A percentile compares a stretch with the other conserved stretches of the same genome.
Conservation (phyloP, 2,113 vertebrate species). For the Sarotherodon lohbergeri region DNA sequence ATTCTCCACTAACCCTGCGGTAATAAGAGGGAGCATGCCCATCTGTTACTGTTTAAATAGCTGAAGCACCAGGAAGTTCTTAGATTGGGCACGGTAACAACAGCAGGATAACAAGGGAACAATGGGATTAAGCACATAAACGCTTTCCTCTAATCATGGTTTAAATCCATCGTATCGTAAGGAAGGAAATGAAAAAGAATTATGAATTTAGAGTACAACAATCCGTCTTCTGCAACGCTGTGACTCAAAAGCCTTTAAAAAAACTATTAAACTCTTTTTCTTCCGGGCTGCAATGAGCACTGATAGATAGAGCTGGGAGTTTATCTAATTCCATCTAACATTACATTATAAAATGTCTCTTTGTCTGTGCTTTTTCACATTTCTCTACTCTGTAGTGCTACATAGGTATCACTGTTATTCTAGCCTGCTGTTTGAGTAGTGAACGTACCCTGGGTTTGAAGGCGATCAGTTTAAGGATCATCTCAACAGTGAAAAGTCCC, state of each 20-base stretch:
- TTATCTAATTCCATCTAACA: background rate
- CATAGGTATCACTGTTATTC: background rate
- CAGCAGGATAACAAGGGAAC: conserved; percentile 22
- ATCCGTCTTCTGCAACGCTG: background rate
- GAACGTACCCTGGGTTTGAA: conserved; percentile 96
- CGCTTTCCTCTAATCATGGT: background rate
- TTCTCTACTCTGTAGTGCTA: background rate
- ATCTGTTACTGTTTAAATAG: conserved; percentile 43
- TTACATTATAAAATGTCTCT: background rate
- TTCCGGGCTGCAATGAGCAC: background rate
- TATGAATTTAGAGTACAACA: background rate
- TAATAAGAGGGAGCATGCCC: background rate
- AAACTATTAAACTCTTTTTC: background rate
- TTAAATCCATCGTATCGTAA: background rate
- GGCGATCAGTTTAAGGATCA: conserved; percentile 98
- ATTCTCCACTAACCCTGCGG: background rate
- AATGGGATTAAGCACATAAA: conserved; percentile 32
- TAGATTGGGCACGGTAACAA: conserved; percentile 17
- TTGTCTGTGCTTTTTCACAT: background rate
- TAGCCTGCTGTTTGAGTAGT: background rate
- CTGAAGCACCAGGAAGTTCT: conserved; percentile 25
- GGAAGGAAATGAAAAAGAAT: background rate
- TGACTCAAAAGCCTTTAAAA: background rate
- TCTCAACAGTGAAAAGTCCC: conserved; percentile 98
- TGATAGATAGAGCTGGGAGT: background rate